Conservation (phyloP, 2,797 vertebrate species). For the Pachyuromys duprasi region DNA sequence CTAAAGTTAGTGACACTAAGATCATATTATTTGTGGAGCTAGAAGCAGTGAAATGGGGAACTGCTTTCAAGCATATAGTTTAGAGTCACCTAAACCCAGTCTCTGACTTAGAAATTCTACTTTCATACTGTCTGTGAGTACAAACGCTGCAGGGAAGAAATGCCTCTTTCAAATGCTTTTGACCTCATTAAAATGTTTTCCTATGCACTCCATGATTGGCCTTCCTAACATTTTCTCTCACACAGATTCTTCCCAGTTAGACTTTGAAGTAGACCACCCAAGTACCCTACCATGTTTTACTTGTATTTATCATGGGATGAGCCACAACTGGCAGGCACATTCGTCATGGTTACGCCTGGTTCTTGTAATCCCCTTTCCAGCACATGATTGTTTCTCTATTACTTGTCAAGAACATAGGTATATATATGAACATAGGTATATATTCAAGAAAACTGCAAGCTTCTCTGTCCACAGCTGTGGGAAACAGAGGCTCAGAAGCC, state of each 20-base stretch:
- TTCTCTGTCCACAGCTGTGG: neutral
- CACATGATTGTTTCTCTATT: neutral
- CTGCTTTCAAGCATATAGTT: conserved; percentile 76
- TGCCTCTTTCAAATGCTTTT: conserved; percentile 51
- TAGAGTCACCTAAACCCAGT: conserved; percentile 67
- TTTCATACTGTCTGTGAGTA: conserved; percentile 74
- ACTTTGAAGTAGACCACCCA: neutral
- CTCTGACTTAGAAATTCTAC: conserved; percentile 64
- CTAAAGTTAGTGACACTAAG: conserved; percentile 71
- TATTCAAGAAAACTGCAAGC: neutral
- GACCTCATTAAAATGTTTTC: conserved; percentile 34
- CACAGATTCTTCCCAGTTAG: conserved; percentile 51
- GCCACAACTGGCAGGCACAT: neutral
- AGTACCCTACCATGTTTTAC: neutral
- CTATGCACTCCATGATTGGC: conserved; percentile 43
- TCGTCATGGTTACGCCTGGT: neutral
- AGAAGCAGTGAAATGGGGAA: conserved; percentile 67
- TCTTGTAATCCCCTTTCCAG: neutral
- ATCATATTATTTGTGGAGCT: conserved; percentile 76
- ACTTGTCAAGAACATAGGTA: neutral
- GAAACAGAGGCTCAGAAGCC: neutral
- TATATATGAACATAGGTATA: neutral
- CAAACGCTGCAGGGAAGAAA: conserved; percentile 51
- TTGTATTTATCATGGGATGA: neutral
- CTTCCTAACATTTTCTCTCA: conserved; percentile 69